Evolutionary conservation across 2,113 vertebrate species (phyloP).

Genomic region (Salvelinus fontinalis): DNA sequence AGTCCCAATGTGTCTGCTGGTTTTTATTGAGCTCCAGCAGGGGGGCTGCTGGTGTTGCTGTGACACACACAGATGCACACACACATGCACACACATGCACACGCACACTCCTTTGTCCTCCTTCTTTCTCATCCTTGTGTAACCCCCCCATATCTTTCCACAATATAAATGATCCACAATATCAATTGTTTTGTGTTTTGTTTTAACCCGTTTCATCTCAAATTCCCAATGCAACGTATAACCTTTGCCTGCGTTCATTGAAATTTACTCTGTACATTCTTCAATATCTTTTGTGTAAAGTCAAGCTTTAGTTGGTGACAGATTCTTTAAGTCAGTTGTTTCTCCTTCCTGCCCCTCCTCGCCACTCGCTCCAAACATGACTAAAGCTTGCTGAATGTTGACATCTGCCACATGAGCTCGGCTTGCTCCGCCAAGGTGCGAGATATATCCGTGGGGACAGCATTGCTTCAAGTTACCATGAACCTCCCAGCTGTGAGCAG

Average conservation of each 20-base stretch:
- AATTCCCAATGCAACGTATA: too few species aligned
- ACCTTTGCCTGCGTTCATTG: too few species aligned
- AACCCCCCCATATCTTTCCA: constrained; percentile 11
- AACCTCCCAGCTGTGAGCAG: constrained; percentile 61
- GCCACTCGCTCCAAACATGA: constrained; percentile 14
- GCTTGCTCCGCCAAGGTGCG: constrained; percentile 41
- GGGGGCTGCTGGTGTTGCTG: constrained; percentile 52
- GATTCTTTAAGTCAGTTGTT: constrained; percentile 69
- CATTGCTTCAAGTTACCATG: constrained; percentile 46
- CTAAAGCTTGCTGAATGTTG: constrained; percentile 24
- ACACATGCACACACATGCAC: neutral
- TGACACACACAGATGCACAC: constrained; percentile 24
- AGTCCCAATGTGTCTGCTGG: constrained; percentile 64
- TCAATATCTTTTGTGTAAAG: too few species aligned
- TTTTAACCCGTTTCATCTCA: too few species aligned
- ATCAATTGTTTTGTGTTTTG: too few species aligned
- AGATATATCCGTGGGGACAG: constrained; percentile 24
- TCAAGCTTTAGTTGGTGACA: neutral
- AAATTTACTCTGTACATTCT: too few species aligned
- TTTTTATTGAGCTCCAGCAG: constrained; percentile 59
- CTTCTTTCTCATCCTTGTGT: constrained; percentile 4
- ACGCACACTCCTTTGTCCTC: constrained; percentile 9
- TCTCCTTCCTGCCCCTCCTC: constrained; percentile 42
- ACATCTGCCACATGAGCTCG: constrained; percentile 57
- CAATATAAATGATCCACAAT: too few species aligned